Evolutionary conservation across 2,113 vertebrate genomes (phyloP).

Genomic region (Phocoena phocoena): DNA sequence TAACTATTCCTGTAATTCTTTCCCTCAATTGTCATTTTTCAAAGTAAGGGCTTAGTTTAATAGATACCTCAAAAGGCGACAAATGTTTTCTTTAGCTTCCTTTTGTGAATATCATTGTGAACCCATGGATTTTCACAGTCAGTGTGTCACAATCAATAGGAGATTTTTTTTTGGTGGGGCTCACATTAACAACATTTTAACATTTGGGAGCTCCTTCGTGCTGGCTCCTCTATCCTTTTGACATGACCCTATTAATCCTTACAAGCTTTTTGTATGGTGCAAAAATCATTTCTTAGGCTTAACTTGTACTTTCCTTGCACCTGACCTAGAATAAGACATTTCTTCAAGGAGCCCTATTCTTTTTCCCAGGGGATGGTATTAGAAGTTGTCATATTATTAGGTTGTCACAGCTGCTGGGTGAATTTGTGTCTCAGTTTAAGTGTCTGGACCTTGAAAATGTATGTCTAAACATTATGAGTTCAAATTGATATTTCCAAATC

Average conservation of each 20-base stretch:
- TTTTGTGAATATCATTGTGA: background rate
- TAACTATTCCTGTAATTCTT: background rate
- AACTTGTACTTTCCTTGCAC: background rate
- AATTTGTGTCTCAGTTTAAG: background rate
- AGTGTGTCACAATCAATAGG: background rate
- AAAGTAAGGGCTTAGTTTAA: background rate
- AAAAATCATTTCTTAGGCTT: background rate
- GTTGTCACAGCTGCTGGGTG: background rate
- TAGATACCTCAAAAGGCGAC: background rate
- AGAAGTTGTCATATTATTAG: background rate
- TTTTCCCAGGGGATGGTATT: background rate
- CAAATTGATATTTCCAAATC: background rate
- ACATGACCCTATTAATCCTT: background rate
- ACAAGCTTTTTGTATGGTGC: background rate
- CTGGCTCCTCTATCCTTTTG: background rate
- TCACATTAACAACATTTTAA: background rate
- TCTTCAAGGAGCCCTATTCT: background rate
- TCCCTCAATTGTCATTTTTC: background rate
- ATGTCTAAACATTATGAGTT: background rate
- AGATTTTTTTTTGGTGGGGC: background rate
- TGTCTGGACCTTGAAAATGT: slow-evolving; percentile 20
- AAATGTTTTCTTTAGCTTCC: background rate
- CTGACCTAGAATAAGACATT: background rate
- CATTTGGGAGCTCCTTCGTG: background rate
- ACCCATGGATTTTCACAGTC: background rate